Percentiles rank a stretch among this genome's conserved stretches.
Conservation (phyloP, 2,113 vertebrate species). For the Mohoua ochrocephala region DNA sequence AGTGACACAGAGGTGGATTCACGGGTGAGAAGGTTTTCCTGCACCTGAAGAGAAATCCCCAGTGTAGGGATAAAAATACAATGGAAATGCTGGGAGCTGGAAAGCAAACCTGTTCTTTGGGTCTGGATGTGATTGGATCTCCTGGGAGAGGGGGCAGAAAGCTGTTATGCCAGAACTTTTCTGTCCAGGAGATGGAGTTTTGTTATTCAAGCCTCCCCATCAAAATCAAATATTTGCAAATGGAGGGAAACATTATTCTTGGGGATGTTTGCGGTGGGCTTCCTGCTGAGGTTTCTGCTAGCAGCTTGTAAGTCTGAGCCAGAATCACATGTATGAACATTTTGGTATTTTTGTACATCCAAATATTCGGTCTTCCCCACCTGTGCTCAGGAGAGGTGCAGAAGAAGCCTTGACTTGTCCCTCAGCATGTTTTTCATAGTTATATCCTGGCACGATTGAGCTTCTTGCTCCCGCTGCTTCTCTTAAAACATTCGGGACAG, state of each 20-base stretch:
- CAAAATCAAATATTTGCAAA: conserved; percentile 6
- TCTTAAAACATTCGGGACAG: neutral
- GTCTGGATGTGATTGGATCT: neutral
- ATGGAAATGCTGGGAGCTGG: neutral
- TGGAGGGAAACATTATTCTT: neutral
- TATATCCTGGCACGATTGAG: neutral
- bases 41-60: neutral
- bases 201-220: neutral
- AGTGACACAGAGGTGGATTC: neutral
- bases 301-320: neutral
- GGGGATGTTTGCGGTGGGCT: neutral
- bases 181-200: neutral
- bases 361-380: neutral
- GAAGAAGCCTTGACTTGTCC: neutral
- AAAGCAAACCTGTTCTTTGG: neutral
- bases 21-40: neutral
- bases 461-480: neutral
- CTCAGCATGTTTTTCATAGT: neutral
- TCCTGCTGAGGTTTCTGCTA: neutral
- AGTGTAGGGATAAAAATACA: neutral
- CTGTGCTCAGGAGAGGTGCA: neutral
- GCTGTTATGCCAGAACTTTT: neutral
- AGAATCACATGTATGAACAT: neutral
- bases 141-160: neutral
- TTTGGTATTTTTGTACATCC: neutral